Conservation (phyloP, 2,797 vertebrate species). For the Cirrhinus molitorella region DNA sequence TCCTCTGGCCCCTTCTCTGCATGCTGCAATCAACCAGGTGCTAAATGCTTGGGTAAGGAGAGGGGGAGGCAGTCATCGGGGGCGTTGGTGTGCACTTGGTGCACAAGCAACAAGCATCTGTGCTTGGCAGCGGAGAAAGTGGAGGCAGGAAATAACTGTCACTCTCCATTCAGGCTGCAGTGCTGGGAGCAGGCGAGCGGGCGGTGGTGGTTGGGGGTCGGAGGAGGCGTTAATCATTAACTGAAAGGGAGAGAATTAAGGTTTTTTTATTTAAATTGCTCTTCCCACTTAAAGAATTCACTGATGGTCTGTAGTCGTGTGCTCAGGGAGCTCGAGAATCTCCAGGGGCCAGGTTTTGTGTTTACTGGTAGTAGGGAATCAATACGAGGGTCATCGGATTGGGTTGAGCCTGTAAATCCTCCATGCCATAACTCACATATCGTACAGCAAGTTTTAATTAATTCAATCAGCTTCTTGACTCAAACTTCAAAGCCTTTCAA, state of each 20-base stretch:
- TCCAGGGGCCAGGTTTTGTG: constrained; percentile 18
- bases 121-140: constrained; percentile 75
- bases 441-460: constrained; percentile 76
- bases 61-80: constrained; percentile 1
- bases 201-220: constrained; percentile 54
- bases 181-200: constrained; percentile 41
- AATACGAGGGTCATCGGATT: constrained; percentile 63
- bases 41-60: constrained; percentile 76
- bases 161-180: constrained; percentile 71
- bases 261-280: constrained; percentile 26
- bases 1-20: constrained; percentile 59
- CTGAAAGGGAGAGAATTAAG: constrained; percentile 67
- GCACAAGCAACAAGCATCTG: constrained; percentile 78
- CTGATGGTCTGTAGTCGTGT: constrained; percentile 27
- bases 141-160: constrained; percentile 83
- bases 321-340: constrained; percentile 19
- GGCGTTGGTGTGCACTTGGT: constrained; percentile 69
- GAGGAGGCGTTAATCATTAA: constrained; percentile 78
- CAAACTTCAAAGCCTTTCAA: constrained; percentile 70
- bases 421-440: constrained; percentile 57
- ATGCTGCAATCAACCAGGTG: constrained; percentile 82
- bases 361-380: constrained; percentile 50
- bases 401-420: constrained; percentile 68
- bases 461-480: constrained; percentile 76
- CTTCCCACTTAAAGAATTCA: constrained; percentile 22